Percentiles rank a stretch among this genome's conserved stretches.
These are phyloP conservation scores for Condylura cristata DNA, from an alignment of 2,113 vertebrate genomes.

Conservation along the genomic window DNA sequence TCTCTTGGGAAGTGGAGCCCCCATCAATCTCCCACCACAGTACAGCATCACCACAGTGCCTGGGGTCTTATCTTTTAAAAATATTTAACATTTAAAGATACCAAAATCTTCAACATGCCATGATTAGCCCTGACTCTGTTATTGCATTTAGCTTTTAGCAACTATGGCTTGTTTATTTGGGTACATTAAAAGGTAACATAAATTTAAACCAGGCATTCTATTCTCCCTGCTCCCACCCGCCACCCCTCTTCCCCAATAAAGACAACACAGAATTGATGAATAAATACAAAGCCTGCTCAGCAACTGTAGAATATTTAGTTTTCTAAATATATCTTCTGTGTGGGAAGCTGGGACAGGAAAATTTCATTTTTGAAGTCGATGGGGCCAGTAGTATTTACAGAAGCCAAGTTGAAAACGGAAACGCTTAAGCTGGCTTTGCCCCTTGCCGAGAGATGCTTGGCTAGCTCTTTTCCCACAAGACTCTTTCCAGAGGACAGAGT, in stretches of 20 bases:
- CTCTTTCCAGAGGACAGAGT: constrained; percentile 56
- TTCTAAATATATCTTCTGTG: constrained; percentile 83
- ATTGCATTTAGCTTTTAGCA: neutral
- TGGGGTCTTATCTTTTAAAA: constrained; percentile 24
- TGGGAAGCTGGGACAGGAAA: constrained; percentile 82
- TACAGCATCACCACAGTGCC: no score
- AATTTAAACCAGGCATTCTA: neutral
- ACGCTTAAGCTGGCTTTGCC: constrained; percentile 47
- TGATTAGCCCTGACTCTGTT: neutral
- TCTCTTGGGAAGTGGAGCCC: no score
- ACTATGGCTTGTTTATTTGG: neutral
- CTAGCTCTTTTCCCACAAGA: constrained; percentile 50
- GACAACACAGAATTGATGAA: constrained; percentile 69
- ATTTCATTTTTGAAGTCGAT: constrained; percentile 71
- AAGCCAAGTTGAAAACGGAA: constrained; percentile 78
- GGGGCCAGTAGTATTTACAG: constrained; percentile 38
- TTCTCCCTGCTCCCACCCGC: no score
- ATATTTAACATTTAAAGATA: neutral
- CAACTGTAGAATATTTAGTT: constrained; percentile 80
- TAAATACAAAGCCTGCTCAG: constrained; percentile 75
- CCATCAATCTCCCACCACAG: no score
- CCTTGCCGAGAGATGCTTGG: constrained; percentile 60
- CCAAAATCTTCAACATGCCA: neutral
- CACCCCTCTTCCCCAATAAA: neutral
- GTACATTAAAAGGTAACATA: neutral